Conservation (phyloP, 2,113 vertebrate genomes). For the Pithys albifrons region DNA sequence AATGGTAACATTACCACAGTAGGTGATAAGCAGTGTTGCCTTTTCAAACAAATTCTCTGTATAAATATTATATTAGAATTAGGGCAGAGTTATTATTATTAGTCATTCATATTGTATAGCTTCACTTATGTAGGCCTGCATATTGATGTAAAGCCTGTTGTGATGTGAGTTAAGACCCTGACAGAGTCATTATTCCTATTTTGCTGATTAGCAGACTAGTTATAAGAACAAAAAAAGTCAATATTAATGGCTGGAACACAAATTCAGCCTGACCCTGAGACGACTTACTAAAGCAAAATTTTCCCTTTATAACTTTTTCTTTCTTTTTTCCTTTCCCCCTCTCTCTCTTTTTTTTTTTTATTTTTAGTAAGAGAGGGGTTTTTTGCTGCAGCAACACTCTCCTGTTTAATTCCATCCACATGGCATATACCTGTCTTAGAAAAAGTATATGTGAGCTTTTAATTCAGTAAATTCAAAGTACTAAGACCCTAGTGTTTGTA, state of each 20-base stretch:
- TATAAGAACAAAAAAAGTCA: neutral
- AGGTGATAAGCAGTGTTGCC: neutral
- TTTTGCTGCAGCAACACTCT: neutral
- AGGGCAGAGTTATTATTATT: neutral
- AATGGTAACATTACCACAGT: neutral
- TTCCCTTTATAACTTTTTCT: fast-evolving
- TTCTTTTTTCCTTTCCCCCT: fast-evolving
- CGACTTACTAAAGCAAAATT: neutral
- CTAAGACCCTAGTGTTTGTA: neutral
- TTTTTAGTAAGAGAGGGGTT: neutral
- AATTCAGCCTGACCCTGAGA: neutral
- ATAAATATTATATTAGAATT: neutral
- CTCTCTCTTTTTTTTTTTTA: neutral
- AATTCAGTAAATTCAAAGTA: neutral
- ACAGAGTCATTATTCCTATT: neutral
- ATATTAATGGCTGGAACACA: neutral
- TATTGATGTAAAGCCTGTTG: neutral
- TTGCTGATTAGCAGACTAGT: neutral
- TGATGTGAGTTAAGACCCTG: neutral
- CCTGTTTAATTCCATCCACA: neutral
- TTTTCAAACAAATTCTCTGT: neutral
- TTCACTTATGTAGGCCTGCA: neutral
- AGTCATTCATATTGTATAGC: neutral
- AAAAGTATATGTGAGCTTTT: neutral
- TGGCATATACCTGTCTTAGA: neutral